Conservation (phyloP, 2,797 vertebrate species). For the Oophaga sylvatica region DNA sequence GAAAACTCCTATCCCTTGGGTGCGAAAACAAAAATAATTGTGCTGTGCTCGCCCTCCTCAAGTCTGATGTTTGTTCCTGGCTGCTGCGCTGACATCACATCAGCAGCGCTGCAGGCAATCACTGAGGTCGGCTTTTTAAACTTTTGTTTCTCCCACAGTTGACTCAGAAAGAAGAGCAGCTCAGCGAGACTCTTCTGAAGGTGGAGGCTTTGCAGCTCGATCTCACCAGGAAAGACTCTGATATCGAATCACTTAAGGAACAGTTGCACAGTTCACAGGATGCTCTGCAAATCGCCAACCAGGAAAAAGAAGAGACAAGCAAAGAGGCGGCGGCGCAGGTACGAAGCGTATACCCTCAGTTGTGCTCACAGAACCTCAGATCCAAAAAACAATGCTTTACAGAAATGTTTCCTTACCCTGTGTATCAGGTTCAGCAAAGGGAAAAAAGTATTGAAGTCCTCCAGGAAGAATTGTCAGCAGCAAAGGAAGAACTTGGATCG, state of each 20-base stretch:
- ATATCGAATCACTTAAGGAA: conserved; percentile 50
- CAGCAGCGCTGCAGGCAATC: too few relatives aligned
- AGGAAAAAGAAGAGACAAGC: conserved; percentile 56
- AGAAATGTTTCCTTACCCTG: background rate
- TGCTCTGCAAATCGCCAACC: conserved; percentile 61
- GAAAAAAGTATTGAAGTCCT: conserved; percentile 19
- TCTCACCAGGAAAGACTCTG: conserved; percentile 42
- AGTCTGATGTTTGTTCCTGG: too few relatives aligned
- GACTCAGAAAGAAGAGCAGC: conserved; percentile 55
- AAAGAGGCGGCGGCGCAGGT: conserved; percentile 59
- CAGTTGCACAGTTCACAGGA: conserved; percentile 64
- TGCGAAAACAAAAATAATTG: too few relatives aligned
- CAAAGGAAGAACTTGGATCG: conserved; percentile 63
- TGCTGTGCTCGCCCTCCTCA: too few relatives aligned
- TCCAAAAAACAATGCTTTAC: background rate
- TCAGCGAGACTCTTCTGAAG: conserved; percentile 41
- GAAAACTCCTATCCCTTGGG: too few relatives aligned
- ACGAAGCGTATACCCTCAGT: background rate
- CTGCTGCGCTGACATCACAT: too few relatives aligned
- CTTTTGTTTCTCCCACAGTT: conserved; percentile 45
- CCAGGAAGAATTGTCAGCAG: conserved; percentile 58
- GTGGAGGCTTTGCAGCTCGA: conserved; percentile 47
- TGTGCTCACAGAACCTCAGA: background rate
- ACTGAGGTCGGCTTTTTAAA: too few relatives aligned
- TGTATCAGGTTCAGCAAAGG: conserved; percentile 26